phyloP scores from a whole-genome alignment of 2,888 invertebrate genomes.

The Drosophila subsilvestris region DNA sequence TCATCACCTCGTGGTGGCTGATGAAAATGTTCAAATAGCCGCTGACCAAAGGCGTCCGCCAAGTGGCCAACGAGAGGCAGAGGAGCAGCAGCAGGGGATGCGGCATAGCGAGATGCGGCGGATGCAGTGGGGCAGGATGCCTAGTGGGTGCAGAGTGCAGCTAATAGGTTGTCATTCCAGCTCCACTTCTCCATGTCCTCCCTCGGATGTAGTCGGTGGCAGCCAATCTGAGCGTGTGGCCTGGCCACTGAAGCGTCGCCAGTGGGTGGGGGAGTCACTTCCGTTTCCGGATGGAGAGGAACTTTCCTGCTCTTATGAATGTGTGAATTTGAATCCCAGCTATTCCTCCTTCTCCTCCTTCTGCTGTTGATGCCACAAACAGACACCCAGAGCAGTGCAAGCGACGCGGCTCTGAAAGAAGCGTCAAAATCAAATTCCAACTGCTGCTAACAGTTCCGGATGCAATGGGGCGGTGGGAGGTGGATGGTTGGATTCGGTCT shows the following conservation, averaged over 20 bases:
- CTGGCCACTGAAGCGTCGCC: conserved; percentile 25
- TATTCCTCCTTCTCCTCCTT: not conserved
- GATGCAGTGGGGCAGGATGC: not conserved
- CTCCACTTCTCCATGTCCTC: not conserved
- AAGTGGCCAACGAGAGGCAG: conserved; percentile 73
- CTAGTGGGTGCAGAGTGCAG: conserved; percentile 16
- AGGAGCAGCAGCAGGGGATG: conserved; percentile 37
- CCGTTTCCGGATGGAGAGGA: conserved; percentile 1
- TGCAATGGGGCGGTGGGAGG: not conserved
- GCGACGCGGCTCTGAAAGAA: conserved; percentile 28
- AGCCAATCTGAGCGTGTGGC: conserved; percentile 61
- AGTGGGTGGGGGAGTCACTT: conserved; percentile 2
- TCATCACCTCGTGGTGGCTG: conserved; percentile 91
- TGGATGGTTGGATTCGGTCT: conserved; percentile 53
- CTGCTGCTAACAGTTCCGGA: conserved; percentile 60
- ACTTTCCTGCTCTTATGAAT: conserved; percentile 3
- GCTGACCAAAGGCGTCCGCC: conserved; percentile 85
- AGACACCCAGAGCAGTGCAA: conserved; percentile 16
- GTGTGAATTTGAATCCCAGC: conserved; percentile 8
- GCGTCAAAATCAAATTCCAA: conserved; percentile 70
- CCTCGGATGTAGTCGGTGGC: conserved; percentile 25
- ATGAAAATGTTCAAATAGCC: conserved; percentile 92
- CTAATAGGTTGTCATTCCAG: conserved; percentile 57
- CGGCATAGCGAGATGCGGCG: conserved; percentile 13
- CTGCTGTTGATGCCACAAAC: conserved; percentile 34